Conservation (phyloP, 1,140 invertebrate species). For the Scaptomyza hsui region DNA sequence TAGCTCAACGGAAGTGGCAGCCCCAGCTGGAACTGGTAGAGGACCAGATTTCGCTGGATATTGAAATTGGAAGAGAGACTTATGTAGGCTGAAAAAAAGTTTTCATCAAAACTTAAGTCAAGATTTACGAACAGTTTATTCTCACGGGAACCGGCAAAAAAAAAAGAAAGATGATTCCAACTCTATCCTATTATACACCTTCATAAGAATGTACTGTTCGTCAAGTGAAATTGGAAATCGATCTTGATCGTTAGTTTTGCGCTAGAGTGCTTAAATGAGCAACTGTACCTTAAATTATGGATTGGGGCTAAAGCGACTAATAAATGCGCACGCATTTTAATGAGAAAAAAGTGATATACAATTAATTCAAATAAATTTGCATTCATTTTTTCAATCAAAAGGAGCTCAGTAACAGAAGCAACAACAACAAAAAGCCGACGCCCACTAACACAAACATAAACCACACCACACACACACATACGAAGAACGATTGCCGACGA, state of each 20-base stretch:
- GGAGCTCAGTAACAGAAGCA: constrained; percentile 36
- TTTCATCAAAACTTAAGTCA: no score
- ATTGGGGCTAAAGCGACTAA: constrained; percentile 38
- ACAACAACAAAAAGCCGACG: constrained; percentile 22
- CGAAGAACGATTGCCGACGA: not conserved
- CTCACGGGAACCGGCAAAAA: no score
- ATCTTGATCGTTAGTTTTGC: no score
- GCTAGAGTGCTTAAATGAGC: not conserved
- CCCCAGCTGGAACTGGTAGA: constrained; percentile 33
- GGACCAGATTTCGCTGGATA: constrained; percentile 31
- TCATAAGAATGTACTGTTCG: no score
- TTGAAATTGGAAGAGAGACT: constrained; percentile 14
- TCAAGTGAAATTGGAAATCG: no score
- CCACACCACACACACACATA: constrained; percentile 13
- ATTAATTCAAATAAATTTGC: constrained; percentile 73
- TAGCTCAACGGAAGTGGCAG: constrained; percentile 24
- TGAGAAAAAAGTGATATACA: constrained; percentile 72
- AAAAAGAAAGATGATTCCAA: no score
- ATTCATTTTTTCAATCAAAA: constrained; percentile 72
- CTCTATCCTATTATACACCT: no score
- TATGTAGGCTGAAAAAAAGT: constrained; percentile 1
- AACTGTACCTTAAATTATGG: constrained; percentile 52
- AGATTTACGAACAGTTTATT: no score
- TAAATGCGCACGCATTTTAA: constrained; percentile 61
- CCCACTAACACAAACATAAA: constrained; percentile 33